phyloP scores from a whole-genome alignment of 2,888 invertebrate species.

The Atrina japonica region DNA sequence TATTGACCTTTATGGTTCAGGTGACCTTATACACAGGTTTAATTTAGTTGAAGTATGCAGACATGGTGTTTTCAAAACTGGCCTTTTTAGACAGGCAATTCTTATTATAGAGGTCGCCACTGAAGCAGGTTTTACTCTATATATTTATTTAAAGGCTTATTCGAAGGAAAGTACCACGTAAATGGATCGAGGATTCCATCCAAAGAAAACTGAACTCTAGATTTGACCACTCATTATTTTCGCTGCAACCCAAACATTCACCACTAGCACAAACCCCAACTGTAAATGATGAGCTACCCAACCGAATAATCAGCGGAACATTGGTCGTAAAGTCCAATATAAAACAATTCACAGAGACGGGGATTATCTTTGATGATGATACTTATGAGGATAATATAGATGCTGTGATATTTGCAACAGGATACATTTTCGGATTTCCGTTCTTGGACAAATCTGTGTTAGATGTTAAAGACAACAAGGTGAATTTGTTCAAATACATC shows the following conservation, averaged over 20 bases:
- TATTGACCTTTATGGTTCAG: too few species aligned
- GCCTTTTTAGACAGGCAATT: too few species aligned
- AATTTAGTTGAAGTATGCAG: too few species aligned
- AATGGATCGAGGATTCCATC: slow-evolving; percentile 5
- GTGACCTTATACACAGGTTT: too few species aligned
- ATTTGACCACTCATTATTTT: slow-evolving; percentile 80
- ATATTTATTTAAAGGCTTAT: slow-evolving; percentile 20
- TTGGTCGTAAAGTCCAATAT: slow-evolving; percentile 77
- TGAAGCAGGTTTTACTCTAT: neutral
- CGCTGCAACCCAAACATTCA: slow-evolving; percentile 78
- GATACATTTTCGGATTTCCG: slow-evolving; percentile 81
- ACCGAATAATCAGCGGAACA: slow-evolving; percentile 77
- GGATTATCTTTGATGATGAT: slow-evolving; percentile 72
- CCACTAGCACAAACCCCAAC: slow-evolving; percentile 71
- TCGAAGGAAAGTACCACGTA: slow-evolving; percentile 39
- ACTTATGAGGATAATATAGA: slow-evolving; percentile 63
- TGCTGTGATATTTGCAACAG: slow-evolving; percentile 80
- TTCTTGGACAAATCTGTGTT: slow-evolving; percentile 77
- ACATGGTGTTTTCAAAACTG: too few species aligned
- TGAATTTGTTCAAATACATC: slow-evolving; percentile 80
- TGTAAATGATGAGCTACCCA: slow-evolving; percentile 80
- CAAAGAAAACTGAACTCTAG: slow-evolving; percentile 63
- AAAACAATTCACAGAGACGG: slow-evolving; percentile 66
- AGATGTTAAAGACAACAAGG: slow-evolving; percentile 70
- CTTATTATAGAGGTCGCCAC: too few species aligned